Base-by-base conservation (phyloP, 2,113 vertebrate genomes). In the Chionodraco myersi region DNA sequence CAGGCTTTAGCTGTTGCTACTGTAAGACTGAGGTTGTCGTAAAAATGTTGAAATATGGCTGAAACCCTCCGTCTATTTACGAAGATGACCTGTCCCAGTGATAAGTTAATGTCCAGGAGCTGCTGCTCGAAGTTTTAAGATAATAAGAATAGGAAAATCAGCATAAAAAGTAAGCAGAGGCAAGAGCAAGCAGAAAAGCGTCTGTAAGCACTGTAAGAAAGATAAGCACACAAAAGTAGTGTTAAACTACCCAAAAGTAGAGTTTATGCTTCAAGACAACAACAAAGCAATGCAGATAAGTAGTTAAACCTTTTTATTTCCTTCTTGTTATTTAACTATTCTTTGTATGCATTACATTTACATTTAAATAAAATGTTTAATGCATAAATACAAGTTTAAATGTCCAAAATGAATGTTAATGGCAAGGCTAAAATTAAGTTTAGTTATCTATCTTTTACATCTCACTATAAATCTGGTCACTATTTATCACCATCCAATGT, bases 401-500 rank as follows among this genome's bases (percentile, higher is more conserved):
- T 0, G 36, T 54, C 45, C 6, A 60, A 77, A 34, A 65, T 64
- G 13, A 13, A 68, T 66, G 49, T 66, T 62, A 58, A 63, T 61
- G 51, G 26, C 18, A 36, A 13, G 48, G 47, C 61, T 76, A 41
- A 82, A 82, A 68, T 45, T 15, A 26, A 45, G 18, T 61, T 73
- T 71, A 62, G 72, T 47, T 65, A 16, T 41, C 52, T 7, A 18
- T 61, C 12, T 44, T 76, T 6, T 80, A 60, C 1, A 12, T 57
- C 64, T 45, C 18, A 72, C 36, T 67, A 26, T 77, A 70, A 83
- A 69, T 47, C 62, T 59, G 21, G 58, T 52, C 66, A 53, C 61
- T 57, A 51, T 82, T 80, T 68, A 82, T 87, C 58, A 59, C 60
- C 52, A 6, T 54, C 77, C 47, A 70, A 2, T 75, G 66, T 64